A percentile compares a stretch with the other conserved stretches of the same genome.
phyloP scores from a whole-genome alignment of 2,888 invertebrate species.

The Drosophila pseudotakahashii region DNA sequence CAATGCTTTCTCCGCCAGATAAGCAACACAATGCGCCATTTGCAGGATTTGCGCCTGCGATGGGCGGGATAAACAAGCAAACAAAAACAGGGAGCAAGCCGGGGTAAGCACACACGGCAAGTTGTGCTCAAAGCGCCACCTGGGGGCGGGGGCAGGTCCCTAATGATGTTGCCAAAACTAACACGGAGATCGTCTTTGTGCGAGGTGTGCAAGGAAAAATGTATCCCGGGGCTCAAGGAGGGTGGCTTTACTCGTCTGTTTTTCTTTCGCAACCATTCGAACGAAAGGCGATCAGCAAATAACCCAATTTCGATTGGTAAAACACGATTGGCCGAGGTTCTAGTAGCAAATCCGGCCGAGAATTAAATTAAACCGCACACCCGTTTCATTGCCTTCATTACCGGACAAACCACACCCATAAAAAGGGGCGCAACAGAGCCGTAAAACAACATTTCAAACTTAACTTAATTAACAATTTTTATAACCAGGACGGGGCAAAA shows the following conservation, averaged over 20 bases:
- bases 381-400: constrained; percentile 33
- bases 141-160: constrained; percentile 11
- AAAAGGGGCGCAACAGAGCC: constrained; percentile 26
- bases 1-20: constrained; percentile 27
- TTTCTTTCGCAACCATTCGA: neutral
- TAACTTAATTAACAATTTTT: constrained; percentile 70
- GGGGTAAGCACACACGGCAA: constrained; percentile 13
- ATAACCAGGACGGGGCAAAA: constrained; percentile 37
- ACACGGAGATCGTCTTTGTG: constrained; percentile 12
- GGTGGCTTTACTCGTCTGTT: neutral
- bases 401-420: constrained; percentile 21
- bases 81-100: constrained; percentile 45
- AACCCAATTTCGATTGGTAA: constrained; percentile 9
- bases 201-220: constrained; percentile 14
- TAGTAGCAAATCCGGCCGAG: neutral
- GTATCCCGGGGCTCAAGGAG: constrained; percentile 1
- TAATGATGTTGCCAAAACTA: constrained; percentile 58
- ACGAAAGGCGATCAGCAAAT: constrained; percentile 4
- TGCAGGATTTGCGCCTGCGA: constrained; percentile 55
- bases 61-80: constrained; percentile 54
- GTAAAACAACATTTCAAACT: constrained; percentile 62
- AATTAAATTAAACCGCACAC: constrained; percentile 32
- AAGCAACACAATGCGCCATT: constrained; percentile 67
- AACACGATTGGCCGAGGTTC: neutral
- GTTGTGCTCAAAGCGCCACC: constrained; percentile 18